phyloP scores from a whole-genome alignment of 2,888 invertebrate genomes.

The Zaprionus obscuricornis region DNA sequence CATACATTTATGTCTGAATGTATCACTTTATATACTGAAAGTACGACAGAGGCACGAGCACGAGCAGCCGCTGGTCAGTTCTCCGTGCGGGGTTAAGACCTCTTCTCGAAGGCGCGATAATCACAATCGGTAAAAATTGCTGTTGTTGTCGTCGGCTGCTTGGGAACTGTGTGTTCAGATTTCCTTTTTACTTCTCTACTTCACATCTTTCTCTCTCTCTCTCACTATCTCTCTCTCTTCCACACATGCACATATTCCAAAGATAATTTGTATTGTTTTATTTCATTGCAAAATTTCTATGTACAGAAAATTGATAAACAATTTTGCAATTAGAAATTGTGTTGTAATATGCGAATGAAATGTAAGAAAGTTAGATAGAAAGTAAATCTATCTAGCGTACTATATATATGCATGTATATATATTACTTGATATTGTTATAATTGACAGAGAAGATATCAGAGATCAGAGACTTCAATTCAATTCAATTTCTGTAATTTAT shows the following conservation, averaged over 20 bases:
- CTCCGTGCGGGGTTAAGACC: slow-evolving; percentile 79
- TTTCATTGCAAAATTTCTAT: no score
- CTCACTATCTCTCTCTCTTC: no score
- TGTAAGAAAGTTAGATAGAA: no score
- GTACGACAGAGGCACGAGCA: slow-evolving; percentile 39
- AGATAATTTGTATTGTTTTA: no score
- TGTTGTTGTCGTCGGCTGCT: slow-evolving; percentile 22
- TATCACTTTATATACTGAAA: slow-evolving; percentile 16
- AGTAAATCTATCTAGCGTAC: no score
- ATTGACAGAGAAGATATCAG: not conserved
- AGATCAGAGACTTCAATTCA: no score
- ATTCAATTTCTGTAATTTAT: slow-evolving; percentile 1
- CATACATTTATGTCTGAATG: slow-evolving; percentile 20
- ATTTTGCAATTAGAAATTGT: no score
- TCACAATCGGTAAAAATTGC: slow-evolving; percentile 66
- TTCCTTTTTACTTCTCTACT: not conserved
- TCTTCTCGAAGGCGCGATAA: slow-evolving; percentile 76
- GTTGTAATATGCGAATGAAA: no score
- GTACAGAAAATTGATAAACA: not conserved
- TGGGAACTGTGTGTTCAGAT: slow-evolving; percentile 4
- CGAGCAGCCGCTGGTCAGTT: slow-evolving; percentile 49
- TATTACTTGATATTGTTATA: no score
- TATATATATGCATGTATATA: no score
- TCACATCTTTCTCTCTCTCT: no score
- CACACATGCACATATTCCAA: no score